A percentile compares a stretch with the other conserved stretches of the same genome.
These are phyloP conservation scores for Phycodurus eques DNA, from an alignment of 2,113 vertebrate species.

Conservation along the genomic window DNA sequence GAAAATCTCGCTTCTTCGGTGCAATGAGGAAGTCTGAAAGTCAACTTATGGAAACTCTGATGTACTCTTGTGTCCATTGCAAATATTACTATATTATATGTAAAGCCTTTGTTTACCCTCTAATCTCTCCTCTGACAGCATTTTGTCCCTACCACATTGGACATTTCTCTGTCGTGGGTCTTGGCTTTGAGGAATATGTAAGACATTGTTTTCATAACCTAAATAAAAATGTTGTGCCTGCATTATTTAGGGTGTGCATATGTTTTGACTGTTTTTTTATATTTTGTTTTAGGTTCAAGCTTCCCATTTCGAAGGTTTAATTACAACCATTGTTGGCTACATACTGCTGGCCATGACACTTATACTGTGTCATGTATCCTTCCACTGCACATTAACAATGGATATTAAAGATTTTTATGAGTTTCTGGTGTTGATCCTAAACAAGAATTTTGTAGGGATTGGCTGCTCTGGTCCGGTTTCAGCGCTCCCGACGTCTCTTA, in stretches of 20 bases:
- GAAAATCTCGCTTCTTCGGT: too few species aligned
- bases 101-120: neutral
- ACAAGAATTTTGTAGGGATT: constrained; percentile 80
- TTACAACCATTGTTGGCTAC: constrained; percentile 97
- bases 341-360: constrained; percentile 92
- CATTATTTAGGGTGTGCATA: constrained; percentile 73
- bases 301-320: constrained; percentile 96
- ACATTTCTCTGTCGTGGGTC: constrained; percentile 95
- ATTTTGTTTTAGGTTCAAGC: constrained; percentile 83
- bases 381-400: constrained; percentile 25
- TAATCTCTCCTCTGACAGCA: constrained; percentile 67
- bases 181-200: constrained; percentile 96
- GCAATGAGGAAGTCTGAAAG: neutral
- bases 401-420: neutral
- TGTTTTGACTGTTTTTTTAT: neutral
- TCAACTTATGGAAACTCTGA: neutral
- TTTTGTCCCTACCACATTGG: constrained; percentile 99
- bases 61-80: neutral
- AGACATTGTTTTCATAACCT: constrained; percentile 54
- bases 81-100: neutral
- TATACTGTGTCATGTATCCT: constrained; percentile 98
- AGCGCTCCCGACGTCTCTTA: constrained; percentile 89
- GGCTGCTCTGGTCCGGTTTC: constrained; percentile 95
- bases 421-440: constrained; percentile 68
- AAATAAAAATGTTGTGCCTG: neutral